Conservation (phyloP, 2,113 vertebrate species). For the Heptranchias perlo region DNA sequence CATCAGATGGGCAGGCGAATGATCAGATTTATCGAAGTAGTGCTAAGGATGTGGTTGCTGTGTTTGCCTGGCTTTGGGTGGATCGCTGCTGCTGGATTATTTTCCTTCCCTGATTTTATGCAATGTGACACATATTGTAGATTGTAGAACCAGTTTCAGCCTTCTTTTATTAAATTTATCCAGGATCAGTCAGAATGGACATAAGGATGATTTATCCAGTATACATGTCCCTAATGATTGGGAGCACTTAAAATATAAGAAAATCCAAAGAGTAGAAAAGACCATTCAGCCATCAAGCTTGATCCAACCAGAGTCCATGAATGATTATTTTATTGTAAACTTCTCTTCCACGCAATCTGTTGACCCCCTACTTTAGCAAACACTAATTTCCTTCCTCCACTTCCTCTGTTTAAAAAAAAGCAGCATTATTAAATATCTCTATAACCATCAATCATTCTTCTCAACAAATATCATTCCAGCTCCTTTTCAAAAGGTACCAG, state of each 20-base stretch:
- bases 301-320: not conserved
- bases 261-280: not conserved
- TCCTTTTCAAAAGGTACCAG: not conserved
- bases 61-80: not conserved
- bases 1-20: not conserved
- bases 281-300: not conserved
- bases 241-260: not conserved
- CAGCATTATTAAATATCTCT: not conserved
- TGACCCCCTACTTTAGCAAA: not conserved
- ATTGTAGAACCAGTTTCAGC: not conserved
- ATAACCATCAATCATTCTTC: not conserved
- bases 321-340: not conserved
- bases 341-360: not conserved
- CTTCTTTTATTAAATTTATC: not conserved
- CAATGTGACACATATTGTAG: not conserved
- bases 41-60: not conserved
- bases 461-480: not conserved
- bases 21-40: not conserved
- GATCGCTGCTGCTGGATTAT: not conserved
- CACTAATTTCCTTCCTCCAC: not conserved
- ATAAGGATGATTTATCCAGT: not conserved
- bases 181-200: not conserved
- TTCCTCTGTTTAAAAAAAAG: not conserved
- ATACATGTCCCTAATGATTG: not conserved
- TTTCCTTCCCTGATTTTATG: not conserved